These are phyloP conservation scores for Kryphioiulus occultus DNA, from an alignment of 2,888 invertebrate genomes.

Conservation along the genomic window DNA sequence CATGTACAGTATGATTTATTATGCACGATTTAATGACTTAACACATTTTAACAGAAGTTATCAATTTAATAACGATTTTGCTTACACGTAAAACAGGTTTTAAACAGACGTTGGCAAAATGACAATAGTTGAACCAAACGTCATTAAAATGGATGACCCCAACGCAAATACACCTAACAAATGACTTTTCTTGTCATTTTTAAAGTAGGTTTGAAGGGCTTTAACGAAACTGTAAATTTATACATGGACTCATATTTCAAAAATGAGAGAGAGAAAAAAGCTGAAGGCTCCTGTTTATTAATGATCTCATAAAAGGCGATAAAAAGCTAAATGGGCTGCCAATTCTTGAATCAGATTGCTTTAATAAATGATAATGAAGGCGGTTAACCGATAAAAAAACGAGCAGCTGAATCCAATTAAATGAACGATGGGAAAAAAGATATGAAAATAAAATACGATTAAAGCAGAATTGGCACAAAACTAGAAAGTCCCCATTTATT, in stretches of 20 bases:
- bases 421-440: neutral
- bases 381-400: neutral
- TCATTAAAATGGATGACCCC: too few species aligned
- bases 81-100: too few species aligned
- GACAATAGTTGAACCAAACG: too few species aligned
- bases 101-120: too few species aligned
- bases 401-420: neutral
- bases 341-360: neutral
- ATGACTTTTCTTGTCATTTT: too few species aligned
- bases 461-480: neutral
- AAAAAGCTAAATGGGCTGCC: neutral
- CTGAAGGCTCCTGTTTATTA: neutral
- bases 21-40: too few species aligned
- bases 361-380: neutral
- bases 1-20: too few species aligned
- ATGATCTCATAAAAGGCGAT: neutral
- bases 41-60: too few species aligned
- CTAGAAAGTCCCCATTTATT: neutral
- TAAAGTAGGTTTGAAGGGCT: too few species aligned
- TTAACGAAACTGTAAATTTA: neutral
- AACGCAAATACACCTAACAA: too few species aligned
- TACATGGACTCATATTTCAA: neutral
- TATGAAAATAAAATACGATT: neutral
- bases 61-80: too few species aligned
- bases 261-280: neutral